Conservation (phyloP, 2,888 invertebrate genomes). For the Tortrix viridana region DNA sequence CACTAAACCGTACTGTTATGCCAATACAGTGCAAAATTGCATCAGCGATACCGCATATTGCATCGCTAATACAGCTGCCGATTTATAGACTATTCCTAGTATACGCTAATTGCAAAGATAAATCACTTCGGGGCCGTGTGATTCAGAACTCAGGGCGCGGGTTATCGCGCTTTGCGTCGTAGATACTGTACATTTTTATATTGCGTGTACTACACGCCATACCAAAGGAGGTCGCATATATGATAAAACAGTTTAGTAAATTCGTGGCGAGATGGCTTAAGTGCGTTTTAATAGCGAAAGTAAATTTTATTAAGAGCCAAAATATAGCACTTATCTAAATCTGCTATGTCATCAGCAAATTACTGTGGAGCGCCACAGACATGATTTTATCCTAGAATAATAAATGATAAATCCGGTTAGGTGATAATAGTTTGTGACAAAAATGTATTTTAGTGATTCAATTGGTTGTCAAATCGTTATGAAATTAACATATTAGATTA, state of each 20-base stretch:
- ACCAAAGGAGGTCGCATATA: conserved; percentile 17
- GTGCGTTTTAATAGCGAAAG: conserved; percentile 2
- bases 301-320: not conserved
- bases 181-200: conserved; percentile 45
- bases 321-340: not conserved
- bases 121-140: conserved; percentile 64
- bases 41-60: not conserved
- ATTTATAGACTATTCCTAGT: conserved; percentile 54
- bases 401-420: not conserved
- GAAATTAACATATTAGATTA: no score
- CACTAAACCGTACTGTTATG: not conserved
- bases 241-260: conserved; percentile 20
- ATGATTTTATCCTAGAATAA: not conserved
- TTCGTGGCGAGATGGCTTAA: conserved; percentile 2
- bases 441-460: no score
- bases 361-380: not conserved
- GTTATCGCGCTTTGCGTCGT: conserved; percentile 68
- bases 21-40: conserved; percentile 16
- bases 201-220: conserved; percentile 37
- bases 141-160: conserved; percentile 56
- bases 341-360: not conserved
- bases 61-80: conserved; percentile 41
- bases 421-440: not conserved
- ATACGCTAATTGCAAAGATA: conserved; percentile 66
- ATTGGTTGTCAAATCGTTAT: no score